Evolutionary conservation across 37 sponge, comb jelly and placozoan species (phyloP).

Genomic region (Ephydatia muelleri): DNA sequence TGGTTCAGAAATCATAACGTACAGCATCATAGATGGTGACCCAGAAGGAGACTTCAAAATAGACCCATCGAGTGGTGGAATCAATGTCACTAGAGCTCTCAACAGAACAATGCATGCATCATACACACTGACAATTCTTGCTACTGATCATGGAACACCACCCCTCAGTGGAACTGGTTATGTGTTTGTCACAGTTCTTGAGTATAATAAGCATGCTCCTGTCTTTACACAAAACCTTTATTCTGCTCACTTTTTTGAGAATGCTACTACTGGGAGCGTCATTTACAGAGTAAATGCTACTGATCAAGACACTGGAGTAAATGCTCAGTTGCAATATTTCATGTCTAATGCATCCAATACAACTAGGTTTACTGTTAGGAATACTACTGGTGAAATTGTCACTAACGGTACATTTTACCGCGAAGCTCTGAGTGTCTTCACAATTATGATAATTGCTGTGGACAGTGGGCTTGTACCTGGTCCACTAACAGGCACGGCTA

Average conservation of each 20-base stretch:
- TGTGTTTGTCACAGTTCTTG: conserved; percentile 54
- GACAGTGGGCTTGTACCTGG: conserved; percentile 53
- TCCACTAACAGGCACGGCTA: conserved; percentile 37
- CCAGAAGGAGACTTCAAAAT: conserved; percentile 36
- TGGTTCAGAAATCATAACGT: conserved; percentile 7
- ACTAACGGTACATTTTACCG: conserved; percentile 57
- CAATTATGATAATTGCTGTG: conserved; percentile 49
- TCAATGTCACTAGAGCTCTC: conserved; percentile 29
- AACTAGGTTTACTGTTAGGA: conserved; percentile 35
- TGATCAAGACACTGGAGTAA: conserved; percentile 70
- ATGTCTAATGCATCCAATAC: conserved; percentile 35
- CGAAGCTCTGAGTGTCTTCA: conserved; percentile 36
- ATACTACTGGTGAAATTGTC: conserved; percentile 33
- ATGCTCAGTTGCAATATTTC: conserved; percentile 56
- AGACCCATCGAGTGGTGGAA: conserved; percentile 39
- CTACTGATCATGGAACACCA: conserved; percentile 68
- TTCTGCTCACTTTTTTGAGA: conserved; percentile 41
- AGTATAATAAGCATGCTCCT: conserved; percentile 74
- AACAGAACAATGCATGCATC: conserved; percentile 34
- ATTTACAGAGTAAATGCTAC: conserved; percentile 42
- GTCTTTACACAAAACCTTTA: conserved; percentile 44
- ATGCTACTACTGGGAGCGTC: conserved; percentile 45
- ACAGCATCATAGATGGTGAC: conserved; percentile 51
- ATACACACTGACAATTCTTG: conserved; percentile 42
- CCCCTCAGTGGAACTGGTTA: conserved; percentile 9